Evolutionary conservation across 1,140 invertebrate species (phyloP).

Genomic region (Alviniconcha marisindica): DNA sequence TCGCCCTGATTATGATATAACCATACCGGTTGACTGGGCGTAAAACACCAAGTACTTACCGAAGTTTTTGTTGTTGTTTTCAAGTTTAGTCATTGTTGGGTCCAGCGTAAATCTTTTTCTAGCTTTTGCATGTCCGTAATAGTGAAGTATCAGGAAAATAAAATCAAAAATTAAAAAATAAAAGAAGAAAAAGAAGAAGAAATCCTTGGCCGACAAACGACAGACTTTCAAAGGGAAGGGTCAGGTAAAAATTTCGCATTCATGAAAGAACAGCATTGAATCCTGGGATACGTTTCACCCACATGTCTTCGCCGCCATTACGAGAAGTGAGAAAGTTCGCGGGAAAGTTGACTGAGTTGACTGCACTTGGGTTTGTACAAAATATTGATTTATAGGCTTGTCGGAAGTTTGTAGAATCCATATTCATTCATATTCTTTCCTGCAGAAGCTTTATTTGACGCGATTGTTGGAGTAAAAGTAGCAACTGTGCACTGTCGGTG

Average conservation of each 20-base stretch:
- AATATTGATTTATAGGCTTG: background rate
- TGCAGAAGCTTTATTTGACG: background rate
- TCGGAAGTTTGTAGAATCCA: background rate
- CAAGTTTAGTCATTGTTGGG: no score
- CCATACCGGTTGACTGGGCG: no score
- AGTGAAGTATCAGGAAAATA: no score
- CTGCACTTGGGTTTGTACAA: slow-evolving; percentile 3
- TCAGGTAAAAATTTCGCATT: background rate
- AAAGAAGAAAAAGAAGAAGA: no score
- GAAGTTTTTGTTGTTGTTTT: no score
- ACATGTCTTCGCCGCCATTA: slow-evolving; percentile 28
- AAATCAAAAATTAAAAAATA: no score
- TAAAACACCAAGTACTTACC: no score
- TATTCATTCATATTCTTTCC: background rate
- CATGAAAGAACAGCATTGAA: background rate
- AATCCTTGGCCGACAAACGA: no score
- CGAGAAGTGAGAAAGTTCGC: slow-evolving; percentile 18
- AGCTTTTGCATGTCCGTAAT: no score
- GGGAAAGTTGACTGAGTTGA: slow-evolving; percentile 34
- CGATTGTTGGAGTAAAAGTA: background rate
- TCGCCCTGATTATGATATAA: no score
- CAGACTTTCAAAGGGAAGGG: no score
- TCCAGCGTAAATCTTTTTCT: no score
- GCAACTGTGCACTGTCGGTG: background rate
- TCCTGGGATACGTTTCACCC: background rate